A percentile compares a stretch with the other conserved stretches of the same genome.
Evolutionary conservation across 2,888 invertebrate genomes (phyloP).

Genomic region (Tryphoninae sp.): DNA sequence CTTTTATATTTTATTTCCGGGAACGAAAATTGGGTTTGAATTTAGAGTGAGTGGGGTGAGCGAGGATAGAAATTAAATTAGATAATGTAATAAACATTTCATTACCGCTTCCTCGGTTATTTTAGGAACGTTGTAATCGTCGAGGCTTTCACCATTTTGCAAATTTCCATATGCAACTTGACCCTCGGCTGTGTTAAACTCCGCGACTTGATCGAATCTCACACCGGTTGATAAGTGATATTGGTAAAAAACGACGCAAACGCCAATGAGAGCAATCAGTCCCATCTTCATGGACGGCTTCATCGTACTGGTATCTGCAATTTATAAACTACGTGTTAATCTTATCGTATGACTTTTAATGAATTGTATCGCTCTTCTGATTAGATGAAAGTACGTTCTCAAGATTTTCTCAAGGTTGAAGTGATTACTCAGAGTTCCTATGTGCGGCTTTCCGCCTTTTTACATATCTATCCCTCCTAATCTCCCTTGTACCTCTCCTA

Average conservation of each 20-base stretch:
- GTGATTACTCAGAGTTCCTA: too few relatives aligned
- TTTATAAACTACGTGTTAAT: slow-evolving; percentile 2
- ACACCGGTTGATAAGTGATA: slow-evolving; percentile 84
- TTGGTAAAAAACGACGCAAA: slow-evolving; percentile 86
- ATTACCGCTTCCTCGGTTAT: slow-evolving; percentile 73
- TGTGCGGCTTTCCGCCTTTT: too few relatives aligned
- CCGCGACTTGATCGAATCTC: slow-evolving; percentile 74
- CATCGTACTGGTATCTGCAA: slow-evolving; percentile 78
- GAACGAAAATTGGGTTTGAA: too few relatives aligned
- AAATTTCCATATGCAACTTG: slow-evolving; percentile 69
- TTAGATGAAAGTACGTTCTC: too few relatives aligned
- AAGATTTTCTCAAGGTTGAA: too few relatives aligned
- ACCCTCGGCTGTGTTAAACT: slow-evolving; percentile 71
- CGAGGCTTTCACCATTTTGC: slow-evolving; percentile 70
- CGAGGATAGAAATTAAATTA: too few relatives aligned
- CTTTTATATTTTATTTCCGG: too few relatives aligned
- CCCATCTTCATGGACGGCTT: slow-evolving; percentile 86
- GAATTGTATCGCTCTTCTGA: too few relatives aligned
- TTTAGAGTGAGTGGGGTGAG: too few relatives aligned
- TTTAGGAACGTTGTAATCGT: slow-evolving; percentile 69
- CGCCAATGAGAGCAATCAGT: slow-evolving; percentile 85
- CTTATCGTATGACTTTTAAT: neutral
- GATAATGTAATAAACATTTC: neutral
- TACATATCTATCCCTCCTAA: too few relatives aligned
- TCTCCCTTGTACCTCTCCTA: too few relatives aligned